These are phyloP conservation scores for Antechinus stuartii DNA, from an alignment of 2,113 vertebrate species.

Conservation along the genomic window DNA sequence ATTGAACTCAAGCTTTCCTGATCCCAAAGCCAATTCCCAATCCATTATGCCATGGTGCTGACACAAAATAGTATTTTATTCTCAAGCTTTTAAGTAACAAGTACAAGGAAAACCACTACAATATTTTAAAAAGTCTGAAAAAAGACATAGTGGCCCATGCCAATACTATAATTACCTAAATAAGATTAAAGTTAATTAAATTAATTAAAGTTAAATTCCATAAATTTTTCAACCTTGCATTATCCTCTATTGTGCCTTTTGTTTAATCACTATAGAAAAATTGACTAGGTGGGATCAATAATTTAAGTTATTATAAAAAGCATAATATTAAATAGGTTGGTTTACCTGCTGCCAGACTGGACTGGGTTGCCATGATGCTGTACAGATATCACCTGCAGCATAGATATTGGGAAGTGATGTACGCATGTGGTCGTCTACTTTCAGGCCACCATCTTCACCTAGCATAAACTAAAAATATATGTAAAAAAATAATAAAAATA, in stretches of 20 bases:
- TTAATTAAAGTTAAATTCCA: neutral
- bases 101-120: neutral
- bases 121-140: neutral
- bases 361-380: slow-evolving; percentile 90
- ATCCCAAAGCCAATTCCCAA: neutral
- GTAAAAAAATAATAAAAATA: neutral
- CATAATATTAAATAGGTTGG: fast-evolving
- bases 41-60: neutral
- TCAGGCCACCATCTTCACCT: slow-evolving; percentile 90
- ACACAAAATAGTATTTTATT: neutral
- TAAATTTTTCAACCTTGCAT: neutral
- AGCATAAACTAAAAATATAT: slow-evolving; percentile 87
- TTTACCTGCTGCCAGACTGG: slow-evolving; percentile 94
- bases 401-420: slow-evolving; percentile 91
- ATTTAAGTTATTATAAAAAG: neutral
- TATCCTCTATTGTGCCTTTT: neutral
- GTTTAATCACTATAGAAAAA: neutral
- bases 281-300: neutral
- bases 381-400: slow-evolving; percentile 96
- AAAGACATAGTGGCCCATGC: neutral
- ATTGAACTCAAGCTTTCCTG: neutral
- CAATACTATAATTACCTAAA: neutral
- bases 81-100: neutral
- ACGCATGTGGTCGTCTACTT: slow-evolving; percentile 91
- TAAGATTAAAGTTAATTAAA: neutral